phyloP scores from a whole-genome alignment of 37 sponge, comb jelly and placozoan genomes.

The Eunapius fragilis region DNA sequence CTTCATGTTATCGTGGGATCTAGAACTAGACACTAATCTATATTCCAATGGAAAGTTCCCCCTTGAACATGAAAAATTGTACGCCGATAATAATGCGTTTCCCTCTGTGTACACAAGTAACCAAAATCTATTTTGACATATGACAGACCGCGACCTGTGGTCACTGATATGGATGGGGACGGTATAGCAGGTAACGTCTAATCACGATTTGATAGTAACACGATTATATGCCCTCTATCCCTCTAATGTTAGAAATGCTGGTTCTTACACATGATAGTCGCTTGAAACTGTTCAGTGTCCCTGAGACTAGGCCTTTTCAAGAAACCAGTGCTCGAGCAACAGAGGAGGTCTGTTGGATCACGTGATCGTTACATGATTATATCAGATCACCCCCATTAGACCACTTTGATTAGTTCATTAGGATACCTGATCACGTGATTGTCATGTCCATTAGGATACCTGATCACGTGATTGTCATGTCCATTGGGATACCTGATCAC shows the following conservation, averaged over 20 bases:
- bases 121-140: too few relatives aligned
- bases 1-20: constrained; percentile 35
- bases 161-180: constrained; percentile 74
- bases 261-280: constrained; percentile 28
- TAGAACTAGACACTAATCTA: constrained; percentile 27
- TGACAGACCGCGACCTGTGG: constrained; percentile 57
- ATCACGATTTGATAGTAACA: background rate
- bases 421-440: too few relatives aligned
- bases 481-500: background rate
- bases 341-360: background rate
- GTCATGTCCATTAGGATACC: too few relatives aligned
- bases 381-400: background rate
- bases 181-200: constrained; percentile 55
- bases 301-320: background rate
- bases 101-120: background rate
- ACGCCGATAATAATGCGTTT: constrained; percentile 5
- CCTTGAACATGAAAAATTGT: constrained; percentile 60
- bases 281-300: constrained; percentile 16
- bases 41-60: constrained; percentile 71
- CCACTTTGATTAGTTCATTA: background rate
- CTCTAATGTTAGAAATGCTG: constrained; percentile 38
- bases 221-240: background rate
- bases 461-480: background rate
- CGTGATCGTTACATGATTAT: too few relatives aligned
- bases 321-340: background rate